phyloP scores from a whole-genome alignment of 2,797 vertebrate species.

The Pterois miles region DNA sequence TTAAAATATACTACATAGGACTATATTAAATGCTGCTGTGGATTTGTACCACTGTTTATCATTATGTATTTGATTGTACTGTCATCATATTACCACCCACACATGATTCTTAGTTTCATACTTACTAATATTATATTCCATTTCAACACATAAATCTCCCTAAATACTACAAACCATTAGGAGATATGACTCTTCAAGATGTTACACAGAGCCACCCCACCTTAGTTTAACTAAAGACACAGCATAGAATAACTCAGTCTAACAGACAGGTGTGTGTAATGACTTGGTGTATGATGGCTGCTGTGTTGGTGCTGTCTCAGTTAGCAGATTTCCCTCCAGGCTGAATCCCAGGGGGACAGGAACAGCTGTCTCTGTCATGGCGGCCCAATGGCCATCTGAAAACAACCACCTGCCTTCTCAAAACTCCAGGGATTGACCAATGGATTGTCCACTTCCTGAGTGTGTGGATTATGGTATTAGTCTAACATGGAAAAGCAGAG shows the following conservation, averaged over 20 bases:
- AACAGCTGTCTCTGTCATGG: slow-evolving; percentile 56
- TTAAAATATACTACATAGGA: no score
- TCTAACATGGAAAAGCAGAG: slow-evolving; percentile 26
- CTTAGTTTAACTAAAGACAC: neutral
- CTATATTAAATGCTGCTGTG: neutral
- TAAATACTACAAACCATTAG: no score
- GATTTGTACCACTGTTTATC: neutral
- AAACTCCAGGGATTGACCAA: slow-evolving; percentile 48
- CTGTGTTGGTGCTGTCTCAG: neutral
- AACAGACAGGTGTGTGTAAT: slow-evolving; percentile 12
- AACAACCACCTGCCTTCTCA: slow-evolving; percentile 55
- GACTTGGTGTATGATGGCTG: slow-evolving; percentile 4
- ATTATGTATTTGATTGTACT: neutral
- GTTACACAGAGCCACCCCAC: neutral
- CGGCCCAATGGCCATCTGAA: slow-evolving; percentile 21
- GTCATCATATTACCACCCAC: neutral
- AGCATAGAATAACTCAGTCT: neutral
- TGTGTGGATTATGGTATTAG: slow-evolving; percentile 55
- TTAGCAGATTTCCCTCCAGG: slow-evolving; percentile 35
- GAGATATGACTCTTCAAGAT: neutral
- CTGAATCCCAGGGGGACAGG: slow-evolving; percentile 34
- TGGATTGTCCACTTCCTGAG: slow-evolving; percentile 48
- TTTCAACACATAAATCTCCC: no score
- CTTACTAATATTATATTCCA: no score
- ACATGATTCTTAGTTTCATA: neutral